A percentile compares a stretch with the other conserved stretches of the same genome.
These are phyloP conservation scores for Pseudorectes ferrugineus DNA, from an alignment of 2,113 vertebrate genomes.

Conservation along the genomic window DNA sequence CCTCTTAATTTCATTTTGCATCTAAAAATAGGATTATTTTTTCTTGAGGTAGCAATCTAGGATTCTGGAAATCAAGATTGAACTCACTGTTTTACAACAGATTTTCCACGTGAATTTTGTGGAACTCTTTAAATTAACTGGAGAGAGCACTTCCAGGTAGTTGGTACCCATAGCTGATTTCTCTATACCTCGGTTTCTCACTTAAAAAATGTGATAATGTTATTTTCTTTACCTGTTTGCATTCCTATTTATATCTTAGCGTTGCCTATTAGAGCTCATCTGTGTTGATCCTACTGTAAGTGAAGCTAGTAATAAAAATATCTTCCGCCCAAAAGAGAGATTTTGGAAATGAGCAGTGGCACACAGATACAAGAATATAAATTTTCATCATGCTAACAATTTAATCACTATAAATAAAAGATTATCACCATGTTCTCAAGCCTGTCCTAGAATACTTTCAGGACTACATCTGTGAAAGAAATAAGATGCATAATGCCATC, in stretches of 20 bases:
- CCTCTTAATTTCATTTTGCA: background rate
- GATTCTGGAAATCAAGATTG: background rate
- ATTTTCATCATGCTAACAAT: background rate
- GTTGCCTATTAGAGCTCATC: background rate
- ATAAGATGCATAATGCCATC: background rate
- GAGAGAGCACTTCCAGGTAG: background rate
- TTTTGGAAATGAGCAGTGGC: background rate
- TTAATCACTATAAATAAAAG: conserved; percentile 15
- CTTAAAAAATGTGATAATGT: background rate
- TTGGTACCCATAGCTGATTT: background rate
- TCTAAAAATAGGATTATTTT: background rate
- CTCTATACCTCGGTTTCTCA: background rate
- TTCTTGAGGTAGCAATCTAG: background rate
- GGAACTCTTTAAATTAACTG: background rate
- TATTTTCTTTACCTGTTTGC: background rate
- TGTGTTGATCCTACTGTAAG: background rate
- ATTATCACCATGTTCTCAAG: background rate
- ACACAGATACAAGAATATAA: background rate
- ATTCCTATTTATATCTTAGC: background rate
- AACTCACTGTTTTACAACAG: background rate
- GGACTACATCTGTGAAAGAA: background rate
- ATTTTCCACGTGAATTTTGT: background rate
- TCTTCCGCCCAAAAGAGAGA: background rate
- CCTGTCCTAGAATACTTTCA: background rate
- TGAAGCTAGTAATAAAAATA: background rate